A percentile compares a stretch with the other conserved stretches of the same genome.
These are phyloP conservation scores for Tetragonisca angustula DNA, from an alignment of 2,888 invertebrate genomes.

Conservation along the genomic window DNA sequence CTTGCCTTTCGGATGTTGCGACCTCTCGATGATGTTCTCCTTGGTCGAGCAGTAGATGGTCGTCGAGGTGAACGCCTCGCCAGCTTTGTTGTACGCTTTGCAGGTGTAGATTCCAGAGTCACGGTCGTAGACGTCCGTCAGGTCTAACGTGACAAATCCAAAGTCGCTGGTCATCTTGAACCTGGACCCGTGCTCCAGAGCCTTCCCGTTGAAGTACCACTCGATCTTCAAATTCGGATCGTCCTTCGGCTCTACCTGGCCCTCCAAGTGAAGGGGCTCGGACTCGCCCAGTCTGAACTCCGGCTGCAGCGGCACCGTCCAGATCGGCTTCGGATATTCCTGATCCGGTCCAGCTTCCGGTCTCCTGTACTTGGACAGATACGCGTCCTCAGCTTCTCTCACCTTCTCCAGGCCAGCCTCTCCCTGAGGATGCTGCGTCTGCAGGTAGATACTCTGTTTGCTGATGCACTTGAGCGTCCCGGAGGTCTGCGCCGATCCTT, in stretches of 20 bases:
- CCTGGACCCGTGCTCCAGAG: constrained; percentile 93
- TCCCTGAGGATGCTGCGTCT: constrained; percentile 98
- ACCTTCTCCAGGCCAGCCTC: constrained; percentile 95
- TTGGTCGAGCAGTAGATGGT: constrained; percentile 93
- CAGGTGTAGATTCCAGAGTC: constrained; percentile 98
- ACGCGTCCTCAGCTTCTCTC: constrained; percentile 94
- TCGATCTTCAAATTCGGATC: constrained; percentile 96
- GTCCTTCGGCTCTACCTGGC: constrained; percentile 96
- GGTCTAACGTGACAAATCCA: constrained; percentile 97
- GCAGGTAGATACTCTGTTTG: constrained; percentile 91
- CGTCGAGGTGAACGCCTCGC: constrained; percentile 96
- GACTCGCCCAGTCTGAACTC: constrained; percentile 93
- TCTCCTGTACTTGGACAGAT: constrained; percentile 89
- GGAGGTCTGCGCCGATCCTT: constrained; percentile 95
- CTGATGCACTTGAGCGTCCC: constrained; percentile 94
- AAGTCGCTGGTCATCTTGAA: constrained; percentile 98
- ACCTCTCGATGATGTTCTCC: constrained; percentile 93
- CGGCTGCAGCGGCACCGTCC: constrained; percentile 92
- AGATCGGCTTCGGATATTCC: constrained; percentile 93
- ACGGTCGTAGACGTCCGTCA: constrained; percentile 95
- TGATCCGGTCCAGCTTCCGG: constrained; percentile 90
- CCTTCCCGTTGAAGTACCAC: constrained; percentile 97
- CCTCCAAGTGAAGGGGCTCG: constrained; percentile 95
- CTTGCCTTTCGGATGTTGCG: constrained; percentile 97
- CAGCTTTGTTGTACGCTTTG: constrained; percentile 94